Evolutionary conservation across 2,888 invertebrate species (phyloP).

Genomic region (Hirtodrosophila confusa): DNA sequence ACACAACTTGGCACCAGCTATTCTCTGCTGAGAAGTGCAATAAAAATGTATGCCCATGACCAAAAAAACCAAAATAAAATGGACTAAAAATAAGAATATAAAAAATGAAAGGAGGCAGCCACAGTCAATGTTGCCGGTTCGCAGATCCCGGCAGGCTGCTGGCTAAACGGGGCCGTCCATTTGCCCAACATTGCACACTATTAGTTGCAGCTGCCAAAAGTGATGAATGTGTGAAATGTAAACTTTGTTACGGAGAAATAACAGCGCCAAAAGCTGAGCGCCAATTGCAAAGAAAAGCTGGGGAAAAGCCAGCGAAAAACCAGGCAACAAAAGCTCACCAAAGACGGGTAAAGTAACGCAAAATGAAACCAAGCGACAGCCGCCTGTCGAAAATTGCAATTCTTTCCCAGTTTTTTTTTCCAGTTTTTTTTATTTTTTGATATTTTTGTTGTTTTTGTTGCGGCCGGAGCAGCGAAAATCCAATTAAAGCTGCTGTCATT

Average conservation of each 20-base stretch:
- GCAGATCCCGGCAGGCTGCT: conserved; percentile 20
- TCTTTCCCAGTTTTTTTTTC: conserved; percentile 50
- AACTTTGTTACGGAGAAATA: conserved; percentile 79
- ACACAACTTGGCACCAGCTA: conserved; percentile 64
- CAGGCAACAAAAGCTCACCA: conserved; percentile 49
- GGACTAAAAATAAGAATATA: background rate
- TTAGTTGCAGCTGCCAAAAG: conserved; percentile 80
- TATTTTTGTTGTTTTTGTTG: conserved; percentile 44
- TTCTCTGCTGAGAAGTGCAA: conserved; percentile 57
- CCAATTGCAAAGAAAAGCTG: conserved; percentile 68
- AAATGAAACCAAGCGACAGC: conserved; percentile 70
- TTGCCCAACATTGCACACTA: conserved; percentile 76
- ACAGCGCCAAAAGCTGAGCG: conserved; percentile 68
- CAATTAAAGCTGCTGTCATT: conserved; percentile 79
- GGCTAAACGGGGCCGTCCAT: conserved; percentile 67
- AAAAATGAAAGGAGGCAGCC: background rate
- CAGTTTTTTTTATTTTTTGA: conserved; percentile 11
- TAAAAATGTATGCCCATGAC: conserved; percentile 66
- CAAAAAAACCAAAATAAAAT: conserved; percentile 22
- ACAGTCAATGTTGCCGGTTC: conserved; percentile 29
- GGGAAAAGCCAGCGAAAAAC: conserved; percentile 20
- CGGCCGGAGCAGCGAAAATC: conserved; percentile 72
- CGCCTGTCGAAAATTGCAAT: conserved; percentile 81
- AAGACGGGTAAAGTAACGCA: conserved; percentile 57
- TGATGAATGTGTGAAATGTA: conserved; percentile 81